Conservation (phyloP, 2,797 vertebrate genomes). For the Halcyon leucocephala region DNA sequence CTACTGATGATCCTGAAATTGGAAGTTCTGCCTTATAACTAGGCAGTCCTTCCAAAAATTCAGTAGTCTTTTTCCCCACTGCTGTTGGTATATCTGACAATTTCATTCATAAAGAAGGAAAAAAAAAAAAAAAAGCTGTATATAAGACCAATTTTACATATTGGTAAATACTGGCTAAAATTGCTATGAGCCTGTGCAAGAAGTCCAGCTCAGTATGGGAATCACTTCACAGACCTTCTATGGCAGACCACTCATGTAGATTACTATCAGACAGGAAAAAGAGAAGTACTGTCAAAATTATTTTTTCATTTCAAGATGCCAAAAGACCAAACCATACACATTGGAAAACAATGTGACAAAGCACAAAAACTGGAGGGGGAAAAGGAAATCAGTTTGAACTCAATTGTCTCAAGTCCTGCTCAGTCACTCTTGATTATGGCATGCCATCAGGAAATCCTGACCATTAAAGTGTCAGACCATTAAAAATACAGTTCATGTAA, state of each 20-base stretch:
- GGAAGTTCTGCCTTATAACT: background rate
- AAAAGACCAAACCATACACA: background rate
- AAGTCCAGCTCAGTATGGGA: background rate
- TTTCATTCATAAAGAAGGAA: background rate
- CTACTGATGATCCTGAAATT: background rate
- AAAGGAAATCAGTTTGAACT: slow-evolving; percentile 50
- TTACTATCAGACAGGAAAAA: background rate
- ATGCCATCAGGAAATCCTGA: slow-evolving; percentile 57
- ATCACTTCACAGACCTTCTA: background rate
- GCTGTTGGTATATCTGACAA: background rate
- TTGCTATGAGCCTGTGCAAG: background rate
- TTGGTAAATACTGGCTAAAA: background rate
- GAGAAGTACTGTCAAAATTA: background rate
- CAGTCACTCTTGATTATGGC: slow-evolving; percentile 38
- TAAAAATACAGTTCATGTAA: slow-evolving; percentile 50
- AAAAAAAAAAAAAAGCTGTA: background rate
- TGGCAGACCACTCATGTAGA: background rate
- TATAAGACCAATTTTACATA: background rate
- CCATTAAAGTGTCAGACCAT: slow-evolving; percentile 50
- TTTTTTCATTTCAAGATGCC: background rate
- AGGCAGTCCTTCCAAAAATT: background rate
- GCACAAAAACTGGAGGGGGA: background rate
- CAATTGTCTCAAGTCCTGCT: slow-evolving; percentile 47
- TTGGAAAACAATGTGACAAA: slow-evolving; percentile 36
- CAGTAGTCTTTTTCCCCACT: background rate